Percentiles rank a stretch among this genome's conserved stretches.
Evolutionary conservation across 2,113 vertebrate species (phyloP).

Genomic region (Lathamus discolor): DNA sequence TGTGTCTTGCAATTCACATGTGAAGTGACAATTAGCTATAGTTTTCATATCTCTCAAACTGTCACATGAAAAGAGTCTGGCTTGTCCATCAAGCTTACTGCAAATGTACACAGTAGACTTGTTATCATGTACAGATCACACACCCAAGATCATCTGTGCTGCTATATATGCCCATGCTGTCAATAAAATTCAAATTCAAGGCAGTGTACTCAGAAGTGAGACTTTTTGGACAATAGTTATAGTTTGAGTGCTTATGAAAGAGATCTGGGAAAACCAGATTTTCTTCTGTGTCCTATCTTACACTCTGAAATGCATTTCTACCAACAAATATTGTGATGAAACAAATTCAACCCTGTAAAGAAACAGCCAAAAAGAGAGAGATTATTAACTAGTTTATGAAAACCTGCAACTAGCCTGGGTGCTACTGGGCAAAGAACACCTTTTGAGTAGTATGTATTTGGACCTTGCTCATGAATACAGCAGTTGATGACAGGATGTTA

Average conservation of each 20-base stretch:
- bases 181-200: neutral
- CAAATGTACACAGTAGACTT: neutral
- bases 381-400: neutral
- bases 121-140: neutral
- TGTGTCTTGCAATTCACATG: neutral
- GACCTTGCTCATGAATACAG: neutral
- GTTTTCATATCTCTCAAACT: neutral
- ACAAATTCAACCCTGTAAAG: neutral
- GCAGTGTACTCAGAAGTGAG: neutral
- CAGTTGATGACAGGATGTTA: neutral
- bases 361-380: neutral
- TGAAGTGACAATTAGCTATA: neutral
- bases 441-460: neutral
- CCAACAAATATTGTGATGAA: neutral
- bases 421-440: neutral
- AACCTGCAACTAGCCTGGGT: neutral
- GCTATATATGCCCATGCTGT: fast-evolving
- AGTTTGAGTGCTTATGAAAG: neutral
- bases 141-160: neutral
- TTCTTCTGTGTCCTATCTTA: neutral
- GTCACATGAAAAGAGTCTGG: neutral
- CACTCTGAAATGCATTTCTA: neutral
- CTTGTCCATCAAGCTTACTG: neutral
- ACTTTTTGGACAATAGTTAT: neutral
- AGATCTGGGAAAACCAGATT: fast-evolving